Percentiles rank a stretch among this genome's conserved stretches.
Conservation (phyloP, 2,888 invertebrate species). For the Hoplodrina ambigua region DNA sequence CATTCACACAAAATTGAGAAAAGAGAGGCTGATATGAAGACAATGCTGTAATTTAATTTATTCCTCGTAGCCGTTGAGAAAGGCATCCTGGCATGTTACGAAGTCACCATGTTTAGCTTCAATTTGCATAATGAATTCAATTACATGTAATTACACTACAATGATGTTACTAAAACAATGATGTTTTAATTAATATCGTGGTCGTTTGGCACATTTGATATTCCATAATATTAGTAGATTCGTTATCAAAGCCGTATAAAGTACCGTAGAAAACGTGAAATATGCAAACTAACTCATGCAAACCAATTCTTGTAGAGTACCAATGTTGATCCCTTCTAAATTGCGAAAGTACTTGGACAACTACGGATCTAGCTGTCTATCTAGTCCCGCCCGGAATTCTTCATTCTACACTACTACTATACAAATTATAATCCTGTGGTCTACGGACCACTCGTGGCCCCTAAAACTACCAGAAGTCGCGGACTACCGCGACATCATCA, state of each 20-base stretch:
- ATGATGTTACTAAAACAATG: slow-evolving; percentile 46
- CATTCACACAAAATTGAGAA: slow-evolving; percentile 30
- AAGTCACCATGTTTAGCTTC: slow-evolving; percentile 56
- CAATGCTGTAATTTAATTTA: slow-evolving; percentile 67
- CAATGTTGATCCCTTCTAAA: slow-evolving; percentile 37
- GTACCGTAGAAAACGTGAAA: slow-evolving; percentile 1
- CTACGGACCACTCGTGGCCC: too few relatives aligned
- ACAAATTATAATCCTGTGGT: too few relatives aligned
- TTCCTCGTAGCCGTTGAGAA: slow-evolving; percentile 62
- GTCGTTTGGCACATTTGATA: slow-evolving; percentile 11
- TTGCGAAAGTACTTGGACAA: slow-evolving; percentile 28
- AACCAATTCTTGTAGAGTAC: slow-evolving; percentile 8
- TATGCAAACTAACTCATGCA: slow-evolving; percentile 16
- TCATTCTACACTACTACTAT: background rate
- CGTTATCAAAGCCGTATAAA: slow-evolving; percentile 21
- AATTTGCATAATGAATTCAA: slow-evolving; percentile 59
- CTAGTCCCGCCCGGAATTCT: slow-evolving; percentile 18
- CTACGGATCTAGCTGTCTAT: slow-evolving; percentile 14
- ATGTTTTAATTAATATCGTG: slow-evolving; percentile 48
- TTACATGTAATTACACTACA: slow-evolving; percentile 51
- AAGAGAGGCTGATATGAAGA: slow-evolving; percentile 50
- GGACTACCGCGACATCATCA: too few relatives aligned
- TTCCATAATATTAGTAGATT: slow-evolving; percentile 47
- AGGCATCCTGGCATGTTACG: slow-evolving; percentile 61
- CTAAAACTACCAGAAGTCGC: too few relatives aligned